Base-by-base conservation (phyloP, 2,113 vertebrate genomes). In the Pygoscelis adeliae region DNA sequence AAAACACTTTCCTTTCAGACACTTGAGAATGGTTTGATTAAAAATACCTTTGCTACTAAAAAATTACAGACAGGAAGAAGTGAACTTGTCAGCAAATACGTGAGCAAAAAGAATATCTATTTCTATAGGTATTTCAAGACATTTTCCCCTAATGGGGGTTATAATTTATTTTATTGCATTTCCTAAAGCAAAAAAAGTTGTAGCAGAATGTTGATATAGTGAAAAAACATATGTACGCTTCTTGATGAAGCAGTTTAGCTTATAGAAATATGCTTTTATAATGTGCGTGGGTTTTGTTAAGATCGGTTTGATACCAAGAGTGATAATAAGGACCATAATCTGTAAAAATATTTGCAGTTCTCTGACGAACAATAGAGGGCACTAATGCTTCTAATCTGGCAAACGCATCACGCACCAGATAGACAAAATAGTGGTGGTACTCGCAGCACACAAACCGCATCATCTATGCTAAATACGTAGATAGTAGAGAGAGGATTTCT, bases 311-410 rank as follows among this genome's bases (percentile, higher is more conserved):
- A 89, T 92, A 91, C 62, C 76, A 34, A 74, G 58, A 65, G 76
- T n/a, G 74, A 93, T 49, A 81, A 73, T 34, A 91, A 91, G 65
- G 66, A 83, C 52, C 63, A 82, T 89, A 61, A 86, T 96, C 92
- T 82, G 91, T 74, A 82, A 93, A 94, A 97, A 70, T 55, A 88
- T 95, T 97, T 98, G 98, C 98, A 98, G 95, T 98, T 98, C 98
- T 98, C 89, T 86, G 93, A 70, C 93, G 98, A 97, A 98, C 99
- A 98, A 99, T 96, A 99, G 99, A 99, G 99, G 99, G 99, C 98
- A 98, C 97, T 98, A 98, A 98, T 94, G 99, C 96, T 96, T 99
- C 98, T 99, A 97, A 98, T 98, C 98, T 99, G 97, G 96, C 87
- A 94, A 95, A 95, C 67, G 34, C 44, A 69, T 88, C 77, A 84